A percentile compares a stretch with the other conserved stretches of the same genome.
Conservation (phyloP, 2,888 invertebrate species). For the Philonicus albiceps region DNA sequence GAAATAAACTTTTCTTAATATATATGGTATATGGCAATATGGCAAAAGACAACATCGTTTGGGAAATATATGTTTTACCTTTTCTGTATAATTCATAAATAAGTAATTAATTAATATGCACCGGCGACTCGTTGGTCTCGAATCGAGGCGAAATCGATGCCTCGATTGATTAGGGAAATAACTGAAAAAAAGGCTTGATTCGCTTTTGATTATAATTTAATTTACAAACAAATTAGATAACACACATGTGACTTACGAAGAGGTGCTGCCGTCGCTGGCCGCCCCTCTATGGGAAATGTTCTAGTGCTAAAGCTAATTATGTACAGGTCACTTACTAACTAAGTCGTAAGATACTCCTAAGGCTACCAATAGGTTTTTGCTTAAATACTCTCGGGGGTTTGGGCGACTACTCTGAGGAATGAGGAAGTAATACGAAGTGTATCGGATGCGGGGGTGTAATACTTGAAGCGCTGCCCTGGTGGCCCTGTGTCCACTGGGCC, state of each 20-base stretch:
- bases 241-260: background rate
- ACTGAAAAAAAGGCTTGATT: background rate
- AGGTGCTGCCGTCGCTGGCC: background rate
- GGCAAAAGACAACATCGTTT: too few species aligned
- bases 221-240: constrained; percentile 25
- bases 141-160: too few species aligned
- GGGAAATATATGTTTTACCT: too few species aligned
- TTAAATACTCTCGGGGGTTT: background rate
- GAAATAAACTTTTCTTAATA: too few species aligned
- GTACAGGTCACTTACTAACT: constrained; percentile 1
- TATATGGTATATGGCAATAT: too few species aligned
- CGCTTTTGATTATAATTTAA: constrained; percentile 3
- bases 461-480: background rate
- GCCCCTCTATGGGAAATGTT: background rate
- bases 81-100: too few species aligned
- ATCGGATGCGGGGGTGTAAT: background rate
- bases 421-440: background rate
- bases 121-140: too few species aligned
- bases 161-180: too few species aligned
- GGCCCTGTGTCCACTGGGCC: background rate
- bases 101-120: too few species aligned
- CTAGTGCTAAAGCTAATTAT: constrained; percentile 1
- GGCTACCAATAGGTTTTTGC: background rate
- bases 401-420: background rate
- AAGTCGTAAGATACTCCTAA: background rate